These are phyloP conservation scores for Ethmia dodecea DNA, from an alignment of 2,888 invertebrate species.

Conservation along the genomic window DNA sequence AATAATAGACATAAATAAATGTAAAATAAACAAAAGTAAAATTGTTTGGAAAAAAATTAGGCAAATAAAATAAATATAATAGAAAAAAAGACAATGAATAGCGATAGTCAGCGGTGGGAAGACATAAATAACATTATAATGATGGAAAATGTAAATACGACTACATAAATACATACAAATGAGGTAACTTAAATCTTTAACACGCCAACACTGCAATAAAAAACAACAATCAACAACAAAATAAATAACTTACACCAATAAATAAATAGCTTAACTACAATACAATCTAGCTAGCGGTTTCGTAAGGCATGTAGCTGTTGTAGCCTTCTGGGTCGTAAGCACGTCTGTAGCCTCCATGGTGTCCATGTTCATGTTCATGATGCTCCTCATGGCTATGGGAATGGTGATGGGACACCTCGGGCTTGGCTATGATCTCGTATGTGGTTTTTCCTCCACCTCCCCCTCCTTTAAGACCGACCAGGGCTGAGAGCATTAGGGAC, in stretches of 20 bases:
- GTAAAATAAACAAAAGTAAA: too few relatives aligned
- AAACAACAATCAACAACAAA: constrained; percentile 28
- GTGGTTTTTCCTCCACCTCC: constrained; percentile 85
- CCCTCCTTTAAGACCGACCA: constrained; percentile 85
- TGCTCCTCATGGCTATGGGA: constrained; percentile 84
- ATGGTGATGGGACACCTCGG: constrained; percentile 84
- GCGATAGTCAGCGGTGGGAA: constrained; percentile 2
- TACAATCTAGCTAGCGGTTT: constrained; percentile 20
- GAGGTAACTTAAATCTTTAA: constrained; percentile 40
- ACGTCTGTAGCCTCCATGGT: constrained; percentile 75
- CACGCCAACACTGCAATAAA: constrained; percentile 42
- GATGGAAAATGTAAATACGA: constrained; percentile 9
- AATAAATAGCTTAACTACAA: constrained; percentile 32
- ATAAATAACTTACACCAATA: too few relatives aligned
- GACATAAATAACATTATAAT: constrained; percentile 2
- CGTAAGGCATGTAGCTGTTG: constrained; percentile 65
- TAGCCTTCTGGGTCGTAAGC: constrained; percentile 71
- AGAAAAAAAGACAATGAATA: constrained; percentile 6
- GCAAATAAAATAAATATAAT: not conserved
- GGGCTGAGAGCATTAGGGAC: constrained; percentile 86
- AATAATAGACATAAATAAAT: too few relatives aligned
- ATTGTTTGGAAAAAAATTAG: too few relatives aligned
- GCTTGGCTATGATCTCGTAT: constrained; percentile 90
- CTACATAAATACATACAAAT: too few relatives aligned
- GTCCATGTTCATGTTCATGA: constrained; percentile 72